Evolutionary conservation across 2,888 invertebrate species (phyloP), one percentile per base, ranked within the genome.

Genomic region (Embidobia sp.): DNA sequence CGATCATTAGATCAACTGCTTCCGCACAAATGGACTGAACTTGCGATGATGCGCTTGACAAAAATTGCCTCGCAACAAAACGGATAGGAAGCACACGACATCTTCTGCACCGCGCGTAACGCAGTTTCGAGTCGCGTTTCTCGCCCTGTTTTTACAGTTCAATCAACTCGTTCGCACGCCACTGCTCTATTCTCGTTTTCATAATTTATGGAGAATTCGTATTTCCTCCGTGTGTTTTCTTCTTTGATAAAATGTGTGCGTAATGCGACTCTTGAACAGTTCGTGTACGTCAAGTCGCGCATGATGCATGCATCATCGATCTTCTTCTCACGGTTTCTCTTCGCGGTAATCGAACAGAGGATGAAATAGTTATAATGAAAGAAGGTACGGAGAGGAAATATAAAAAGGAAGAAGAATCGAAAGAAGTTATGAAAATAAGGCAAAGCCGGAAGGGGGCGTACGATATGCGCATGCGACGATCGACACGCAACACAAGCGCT

Each of bases 371-470:
- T 11, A 35, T 35, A 73, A 78, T 75, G 78, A 72, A 78, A 72
- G 51, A 75, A 77, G 73, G 44, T 49, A 74, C 46, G 66, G 53
- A 69, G 53, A 70, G 77, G 74, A 78, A 74, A 77, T 61, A 49
- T 53, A 77, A 64, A 48, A 55, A 75, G 57, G 46, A 67, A 78
- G 79, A 79, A 81, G 85, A 86, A 86, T 86, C 82, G 85, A 87
- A 87, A 86, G 85, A 87, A 86, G 86, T 87, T 88, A 85, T 86
- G 86, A 86, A 88, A 87, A 88, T 87, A 86, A 88, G 86, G 84
- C 80, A 85, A 87, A 87, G 85, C 89, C 88, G 89, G 88, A 89
- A 88, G 84, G 83, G 87, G 88, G 89, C 88, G 89, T 85, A 85
- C 78, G 85, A 87, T 86, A 86, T 85, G 85, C 84, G 85, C 85